phyloP scores from a whole-genome alignment of 92 coral and sea anemone genomes.

The Isaurus tuberculatus region DNA sequence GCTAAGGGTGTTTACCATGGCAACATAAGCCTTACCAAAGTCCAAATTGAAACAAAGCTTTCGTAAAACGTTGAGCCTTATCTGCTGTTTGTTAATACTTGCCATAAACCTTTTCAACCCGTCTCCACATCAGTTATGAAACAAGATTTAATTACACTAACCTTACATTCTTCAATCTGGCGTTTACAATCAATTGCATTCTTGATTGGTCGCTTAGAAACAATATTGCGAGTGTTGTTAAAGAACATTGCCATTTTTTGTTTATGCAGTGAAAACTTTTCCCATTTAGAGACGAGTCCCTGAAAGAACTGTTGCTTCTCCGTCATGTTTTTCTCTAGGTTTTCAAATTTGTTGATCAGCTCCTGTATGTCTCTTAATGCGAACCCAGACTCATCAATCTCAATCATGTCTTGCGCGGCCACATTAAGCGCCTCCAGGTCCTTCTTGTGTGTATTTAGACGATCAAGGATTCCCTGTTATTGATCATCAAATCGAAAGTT shows the following conservation, averaged over 20 bases:
- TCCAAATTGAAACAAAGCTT: too few species aligned
- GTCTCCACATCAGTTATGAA: not conserved
- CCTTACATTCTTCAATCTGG: conserved; percentile 90
- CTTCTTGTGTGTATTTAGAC: conserved; percentile 89
- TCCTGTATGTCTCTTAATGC: conserved; percentile 80
- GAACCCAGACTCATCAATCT: conserved; percentile 76
- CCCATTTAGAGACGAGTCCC: conserved; percentile 84
- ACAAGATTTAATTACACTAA: conserved; percentile 7
- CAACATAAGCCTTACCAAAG: too few species aligned
- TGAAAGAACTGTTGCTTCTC: conserved; percentile 89
- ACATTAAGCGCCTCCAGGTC: conserved; percentile 86
- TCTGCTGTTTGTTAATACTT: too few species aligned
- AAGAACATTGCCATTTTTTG: conserved; percentile 90
- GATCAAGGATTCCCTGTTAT: conserved; percentile 86
- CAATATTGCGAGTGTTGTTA: conserved; percentile 84
- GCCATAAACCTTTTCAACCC: too few species aligned
- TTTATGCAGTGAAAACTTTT: conserved; percentile 82
- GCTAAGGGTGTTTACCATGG: too few species aligned
- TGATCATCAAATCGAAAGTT: not conserved
- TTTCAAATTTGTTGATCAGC: conserved; percentile 85
- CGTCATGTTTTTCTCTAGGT: conserved; percentile 78
- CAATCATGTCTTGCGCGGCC: conserved; percentile 91
- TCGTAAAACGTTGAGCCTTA: too few species aligned
- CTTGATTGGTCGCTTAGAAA: conserved; percentile 74
- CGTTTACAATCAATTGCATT: conserved; percentile 82